Percentiles rank a stretch among this genome's conserved stretches.
phyloP scores from a whole-genome alignment of 2,797 vertebrate species.

The Masticophis lateralis region DNA sequence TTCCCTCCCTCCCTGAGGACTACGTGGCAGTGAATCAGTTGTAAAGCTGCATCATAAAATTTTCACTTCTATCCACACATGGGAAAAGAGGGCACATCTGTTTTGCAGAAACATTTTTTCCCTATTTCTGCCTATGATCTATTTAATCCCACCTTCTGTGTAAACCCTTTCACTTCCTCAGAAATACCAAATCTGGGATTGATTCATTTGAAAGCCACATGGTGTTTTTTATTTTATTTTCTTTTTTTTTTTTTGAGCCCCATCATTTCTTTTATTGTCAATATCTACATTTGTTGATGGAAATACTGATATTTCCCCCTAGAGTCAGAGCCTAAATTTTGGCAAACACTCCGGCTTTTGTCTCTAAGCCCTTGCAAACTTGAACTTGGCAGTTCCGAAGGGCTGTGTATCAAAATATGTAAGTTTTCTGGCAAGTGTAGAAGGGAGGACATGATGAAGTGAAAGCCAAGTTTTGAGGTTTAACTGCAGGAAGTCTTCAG shows the following conservation, averaged over 20 bases:
- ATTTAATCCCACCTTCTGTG: constrained; percentile 26
- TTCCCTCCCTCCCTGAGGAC: not conserved
- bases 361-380: constrained; percentile 25
- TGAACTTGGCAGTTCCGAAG: constrained; percentile 38
- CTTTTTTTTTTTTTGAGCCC: constrained; percentile 6
- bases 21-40: constrained; percentile 21
- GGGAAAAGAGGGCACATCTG: not conserved
- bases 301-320: constrained; percentile 42
- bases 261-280: constrained; percentile 32
- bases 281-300: constrained; percentile 16
- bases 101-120: constrained; percentile 24
- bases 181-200: constrained; percentile 22
- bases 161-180: constrained; percentile 38
- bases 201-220: constrained; percentile 9
- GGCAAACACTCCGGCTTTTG: constrained; percentile 34
- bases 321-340: constrained; percentile 38
- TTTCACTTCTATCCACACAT: constrained; percentile 29
- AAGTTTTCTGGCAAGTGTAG: constrained; percentile 29
- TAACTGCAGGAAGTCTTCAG: constrained; percentile 4
- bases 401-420: constrained; percentile 38
- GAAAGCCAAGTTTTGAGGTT: constrained; percentile 31
- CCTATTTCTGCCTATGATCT: not conserved
- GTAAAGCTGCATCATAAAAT: constrained; percentile 37
- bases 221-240: too few relatives aligned
- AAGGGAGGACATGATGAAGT: constrained; percentile 38